A percentile compares a stretch with the other conserved stretches of the same genome.
phyloP scores from a whole-genome alignment of 1,140 invertebrate species.

The Nautilus pompilius region DNA sequence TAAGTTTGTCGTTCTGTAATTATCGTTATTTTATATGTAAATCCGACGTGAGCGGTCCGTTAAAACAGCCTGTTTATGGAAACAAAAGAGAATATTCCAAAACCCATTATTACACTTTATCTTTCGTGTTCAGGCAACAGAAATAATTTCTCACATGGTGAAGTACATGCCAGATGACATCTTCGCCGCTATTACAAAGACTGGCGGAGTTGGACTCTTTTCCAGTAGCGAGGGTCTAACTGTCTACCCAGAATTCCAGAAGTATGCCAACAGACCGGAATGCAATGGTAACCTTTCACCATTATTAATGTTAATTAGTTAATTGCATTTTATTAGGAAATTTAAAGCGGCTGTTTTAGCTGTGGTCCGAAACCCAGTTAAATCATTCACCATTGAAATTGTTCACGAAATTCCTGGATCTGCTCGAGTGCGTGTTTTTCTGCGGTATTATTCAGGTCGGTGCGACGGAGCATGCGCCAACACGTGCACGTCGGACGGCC shows the following conservation, averaged over 20 bases:
- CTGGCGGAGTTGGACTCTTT: conserved; percentile 21
- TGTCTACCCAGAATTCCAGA: conserved; percentile 14
- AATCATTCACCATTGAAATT: too few species aligned
- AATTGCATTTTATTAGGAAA: too few species aligned
- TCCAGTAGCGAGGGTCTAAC: conserved; percentile 11
- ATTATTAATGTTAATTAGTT: too few species aligned
- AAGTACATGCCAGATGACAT: conserved; percentile 14
- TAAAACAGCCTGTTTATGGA: too few species aligned
- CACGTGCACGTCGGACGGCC: background rate
- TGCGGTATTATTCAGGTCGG: too few species aligned
- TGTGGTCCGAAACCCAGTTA: too few species aligned
- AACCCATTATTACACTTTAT: background rate
- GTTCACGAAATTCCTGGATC: too few species aligned
- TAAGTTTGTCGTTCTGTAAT: too few species aligned
- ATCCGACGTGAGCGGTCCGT: too few species aligned
- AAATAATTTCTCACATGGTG: conserved; percentile 14
- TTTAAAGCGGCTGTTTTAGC: too few species aligned
- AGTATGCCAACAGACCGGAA: conserved; percentile 12
- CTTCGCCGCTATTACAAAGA: conserved; percentile 11
- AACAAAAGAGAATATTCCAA: background rate
- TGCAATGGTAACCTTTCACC: conserved; percentile 19
- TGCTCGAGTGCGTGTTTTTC: too few species aligned
- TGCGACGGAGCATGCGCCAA: background rate
- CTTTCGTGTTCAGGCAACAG: conserved; percentile 12
- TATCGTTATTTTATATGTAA: too few species aligned